phyloP scores from a whole-genome alignment of 2,888 invertebrate species.

The Melieria omissa region DNA sequence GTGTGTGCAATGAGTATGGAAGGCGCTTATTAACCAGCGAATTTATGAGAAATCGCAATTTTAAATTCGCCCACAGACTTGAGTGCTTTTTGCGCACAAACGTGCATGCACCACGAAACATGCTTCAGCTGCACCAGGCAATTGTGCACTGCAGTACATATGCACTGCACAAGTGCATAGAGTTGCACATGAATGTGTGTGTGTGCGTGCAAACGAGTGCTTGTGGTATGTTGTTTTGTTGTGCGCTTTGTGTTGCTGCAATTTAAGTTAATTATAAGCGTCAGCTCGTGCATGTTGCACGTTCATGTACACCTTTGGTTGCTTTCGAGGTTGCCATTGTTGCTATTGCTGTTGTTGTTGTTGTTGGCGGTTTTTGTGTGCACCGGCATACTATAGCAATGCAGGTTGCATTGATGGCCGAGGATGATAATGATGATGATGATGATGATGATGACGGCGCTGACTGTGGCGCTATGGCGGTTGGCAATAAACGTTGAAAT shows the following conservation, averaged over 20 bases:
- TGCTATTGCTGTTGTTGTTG: slow-evolving; percentile 4
- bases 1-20: background rate
- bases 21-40: slow-evolving; percentile 1
- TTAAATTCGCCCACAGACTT: background rate
- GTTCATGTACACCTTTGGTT: slow-evolving; percentile 11
- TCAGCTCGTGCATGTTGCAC: slow-evolving; percentile 43
- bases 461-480: no score
- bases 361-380: background rate
- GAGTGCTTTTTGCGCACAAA: background rate
- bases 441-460: no score
- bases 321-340: background rate
- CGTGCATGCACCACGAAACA: slow-evolving; percentile 11
- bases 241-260: slow-evolving; percentile 26
- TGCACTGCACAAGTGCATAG: background rate
- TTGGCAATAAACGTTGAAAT: no score
- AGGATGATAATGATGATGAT: no score
- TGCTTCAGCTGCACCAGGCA: background rate
- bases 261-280: slow-evolving; percentile 48
- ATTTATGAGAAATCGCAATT: slow-evolving; percentile 12
- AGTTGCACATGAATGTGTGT: background rate
- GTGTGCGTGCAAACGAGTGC: background rate
- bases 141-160: background rate
- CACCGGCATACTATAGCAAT: no score
- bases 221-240: background rate
- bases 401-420: no score